Base-by-base conservation (phyloP, 2,113 vertebrate genomes). In the Setophaga coronata region DNA sequence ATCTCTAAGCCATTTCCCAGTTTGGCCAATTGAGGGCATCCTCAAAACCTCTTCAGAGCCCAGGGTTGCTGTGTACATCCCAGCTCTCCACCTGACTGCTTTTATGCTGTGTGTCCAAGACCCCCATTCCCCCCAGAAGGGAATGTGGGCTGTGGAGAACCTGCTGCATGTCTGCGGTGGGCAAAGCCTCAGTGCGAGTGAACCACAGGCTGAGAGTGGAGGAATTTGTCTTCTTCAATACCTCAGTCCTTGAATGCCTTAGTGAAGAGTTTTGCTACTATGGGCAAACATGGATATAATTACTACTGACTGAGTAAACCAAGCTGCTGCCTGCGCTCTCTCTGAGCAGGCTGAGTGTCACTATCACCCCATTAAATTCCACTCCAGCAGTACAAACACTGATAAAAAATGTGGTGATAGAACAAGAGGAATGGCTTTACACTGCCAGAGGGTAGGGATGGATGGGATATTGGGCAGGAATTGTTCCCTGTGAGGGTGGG, bases 21-120 rank as follows among this genome's bases (percentile, higher is more conserved):
- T 51, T 1, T 74, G 91, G 74, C 86, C 78, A 83, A 33, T 28
- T 79, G 87, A 78, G 87, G 89, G 73, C 83, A 82, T 36, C 61
- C 82, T 88, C 42, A 56, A 19, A 64, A 43, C 40, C 47, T 47
- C 18, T 40, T 38, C 21, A 34, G 60, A 2, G 10, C 40, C 26
- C 71, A 42, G 33, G 5, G 18, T 10, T 57, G 38, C 82, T 15
- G 8, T 8, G 29, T 25, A 16, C 26, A 5, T 61, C 36, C 40
- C 62, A 45, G 0, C 14, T 28, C 6, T 4, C 73, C n/a, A 31
- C 17, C 1, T 45, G 28, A 3, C 26, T 29, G 19, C 14, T 64
- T 62, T 43, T 8, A 14, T 18, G 3, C 29, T 4, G 14, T 23
- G 28, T 29, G 40, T 47, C 54, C 2, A 1, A 43, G 24, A 5